These are phyloP conservation scores for Clarias magur DNA, from an alignment of 2,113 vertebrate species.

Conservation along the genomic window DNA sequence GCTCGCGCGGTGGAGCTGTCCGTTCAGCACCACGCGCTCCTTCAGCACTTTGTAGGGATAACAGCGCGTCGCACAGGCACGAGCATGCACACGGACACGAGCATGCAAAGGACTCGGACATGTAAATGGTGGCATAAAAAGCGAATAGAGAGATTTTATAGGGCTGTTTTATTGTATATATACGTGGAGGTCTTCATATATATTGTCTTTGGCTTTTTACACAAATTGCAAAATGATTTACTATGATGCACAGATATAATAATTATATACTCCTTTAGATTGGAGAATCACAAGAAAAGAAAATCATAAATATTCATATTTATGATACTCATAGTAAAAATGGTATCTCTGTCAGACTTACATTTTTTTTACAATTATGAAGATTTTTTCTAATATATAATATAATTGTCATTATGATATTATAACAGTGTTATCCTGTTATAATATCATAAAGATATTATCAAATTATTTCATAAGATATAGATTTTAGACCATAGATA, in stretches of 20 bases:
- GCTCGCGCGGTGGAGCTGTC: slow-evolving; percentile 68
- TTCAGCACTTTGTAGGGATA: slow-evolving; percentile 63
- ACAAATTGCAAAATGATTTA: not conserved
- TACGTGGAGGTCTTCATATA: not conserved
- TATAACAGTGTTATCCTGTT: too few relatives aligned
- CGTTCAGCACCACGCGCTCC: slow-evolving; percentile 72
- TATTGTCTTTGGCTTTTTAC: not conserved
- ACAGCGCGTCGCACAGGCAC: slow-evolving; percentile 58
- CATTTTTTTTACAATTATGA: too few relatives aligned
- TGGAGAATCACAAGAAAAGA: not conserved
- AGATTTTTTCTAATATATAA: too few relatives aligned
- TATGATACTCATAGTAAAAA: not conserved
- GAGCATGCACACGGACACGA: slow-evolving; percentile 14
- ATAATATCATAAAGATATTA: too few relatives aligned
- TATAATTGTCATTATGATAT: too few relatives aligned
- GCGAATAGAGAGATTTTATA: not conserved
- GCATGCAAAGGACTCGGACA: not conserved
- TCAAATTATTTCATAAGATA: too few relatives aligned
- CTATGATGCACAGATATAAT: not conserved
- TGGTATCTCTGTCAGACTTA: not conserved
- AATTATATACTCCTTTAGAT: not conserved
- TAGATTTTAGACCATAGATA: too few relatives aligned
- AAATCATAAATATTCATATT: not conserved
- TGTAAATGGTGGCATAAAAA: not conserved
- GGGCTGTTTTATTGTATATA: not conserved